Evolutionary conservation across 2,888 invertebrate genomes (phyloP).

Genomic region (Acronicta alni): DNA sequence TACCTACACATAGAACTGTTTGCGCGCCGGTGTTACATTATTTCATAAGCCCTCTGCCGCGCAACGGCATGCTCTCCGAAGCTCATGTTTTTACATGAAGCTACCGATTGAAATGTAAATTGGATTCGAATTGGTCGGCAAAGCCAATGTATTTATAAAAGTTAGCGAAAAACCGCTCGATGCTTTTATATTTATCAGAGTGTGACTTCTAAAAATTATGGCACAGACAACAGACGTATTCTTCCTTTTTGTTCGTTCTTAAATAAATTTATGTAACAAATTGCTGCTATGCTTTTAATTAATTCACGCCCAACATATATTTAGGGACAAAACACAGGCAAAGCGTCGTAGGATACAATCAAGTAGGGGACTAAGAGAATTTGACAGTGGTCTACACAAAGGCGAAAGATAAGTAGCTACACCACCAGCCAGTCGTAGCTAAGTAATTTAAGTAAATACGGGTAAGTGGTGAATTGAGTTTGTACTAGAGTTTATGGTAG

Average conservation of each 20-base stretch:
- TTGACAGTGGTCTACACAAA: conserved; percentile 8
- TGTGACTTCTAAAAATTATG: conserved; percentile 70
- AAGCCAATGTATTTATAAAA: conserved; percentile 78
- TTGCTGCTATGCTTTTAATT: conserved; percentile 2
- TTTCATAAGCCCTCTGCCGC: conserved; percentile 74
- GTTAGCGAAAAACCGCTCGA: conserved; percentile 66
- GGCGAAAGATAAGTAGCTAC: conserved; percentile 13
- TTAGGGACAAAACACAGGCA: background rate
- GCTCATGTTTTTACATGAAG: conserved; percentile 85
- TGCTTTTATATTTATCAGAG: conserved; percentile 68
- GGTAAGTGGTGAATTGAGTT: conserved; percentile 33
- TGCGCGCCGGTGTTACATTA: conserved; percentile 70
- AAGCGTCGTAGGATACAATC: background rate
- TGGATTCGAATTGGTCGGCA: conserved; percentile 82
- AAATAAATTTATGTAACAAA: conserved; percentile 19
- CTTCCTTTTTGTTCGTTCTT: conserved; percentile 9
- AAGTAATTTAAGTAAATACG: conserved; percentile 40
- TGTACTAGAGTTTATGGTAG: conserved; percentile 11
- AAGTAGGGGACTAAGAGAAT: background rate
- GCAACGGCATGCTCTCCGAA: conserved; percentile 65
- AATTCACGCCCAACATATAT: background rate
- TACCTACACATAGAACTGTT: conserved; percentile 62
- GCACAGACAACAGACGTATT: conserved; percentile 50
- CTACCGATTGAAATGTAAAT: conserved; percentile 84
- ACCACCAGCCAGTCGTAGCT: conserved; percentile 16